Percentiles rank a stretch among this genome's conserved stretches.
These are phyloP conservation scores for Chelonia mydas DNA, from an alignment of 2,797 vertebrate species.

Conservation along the genomic window DNA sequence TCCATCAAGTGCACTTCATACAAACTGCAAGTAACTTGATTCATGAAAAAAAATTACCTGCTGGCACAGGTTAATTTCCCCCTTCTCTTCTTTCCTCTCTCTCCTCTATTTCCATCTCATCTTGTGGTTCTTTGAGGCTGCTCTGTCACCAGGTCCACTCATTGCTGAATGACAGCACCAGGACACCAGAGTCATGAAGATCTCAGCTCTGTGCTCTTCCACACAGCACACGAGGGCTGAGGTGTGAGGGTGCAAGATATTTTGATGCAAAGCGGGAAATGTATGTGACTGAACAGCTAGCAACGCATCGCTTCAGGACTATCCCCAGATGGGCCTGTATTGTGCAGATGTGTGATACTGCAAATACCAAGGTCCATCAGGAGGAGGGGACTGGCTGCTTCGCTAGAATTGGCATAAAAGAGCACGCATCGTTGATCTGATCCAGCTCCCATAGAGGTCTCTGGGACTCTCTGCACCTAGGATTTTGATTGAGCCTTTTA, in stretches of 20 bases:
- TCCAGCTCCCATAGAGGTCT: background rate
- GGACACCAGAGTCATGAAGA: background rate
- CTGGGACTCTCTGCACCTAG: background rate
- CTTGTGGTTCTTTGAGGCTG: background rate
- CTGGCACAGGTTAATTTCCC: background rate
- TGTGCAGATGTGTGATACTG: background rate
- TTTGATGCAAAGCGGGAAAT: background rate
- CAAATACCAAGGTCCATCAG: background rate
- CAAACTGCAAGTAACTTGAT: background rate
- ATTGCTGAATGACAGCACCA: background rate
- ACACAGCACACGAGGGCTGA: background rate
- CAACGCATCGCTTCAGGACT: background rate
- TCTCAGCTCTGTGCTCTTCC: background rate
- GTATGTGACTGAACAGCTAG: background rate
- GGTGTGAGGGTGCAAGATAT: background rate
- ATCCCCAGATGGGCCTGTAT: no score
- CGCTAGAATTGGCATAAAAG: background rate
- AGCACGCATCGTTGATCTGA: background rate
- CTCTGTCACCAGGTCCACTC: background rate
- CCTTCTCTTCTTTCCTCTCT: background rate
- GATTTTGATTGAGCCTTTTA: background rate
- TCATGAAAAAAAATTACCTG: background rate
- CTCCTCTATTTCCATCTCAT: background rate
- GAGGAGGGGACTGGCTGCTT: background rate
- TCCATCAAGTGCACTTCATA: background rate